phyloP scores from a whole-genome alignment of 2,888 invertebrate species.

The Balanococcus diminutus region DNA sequence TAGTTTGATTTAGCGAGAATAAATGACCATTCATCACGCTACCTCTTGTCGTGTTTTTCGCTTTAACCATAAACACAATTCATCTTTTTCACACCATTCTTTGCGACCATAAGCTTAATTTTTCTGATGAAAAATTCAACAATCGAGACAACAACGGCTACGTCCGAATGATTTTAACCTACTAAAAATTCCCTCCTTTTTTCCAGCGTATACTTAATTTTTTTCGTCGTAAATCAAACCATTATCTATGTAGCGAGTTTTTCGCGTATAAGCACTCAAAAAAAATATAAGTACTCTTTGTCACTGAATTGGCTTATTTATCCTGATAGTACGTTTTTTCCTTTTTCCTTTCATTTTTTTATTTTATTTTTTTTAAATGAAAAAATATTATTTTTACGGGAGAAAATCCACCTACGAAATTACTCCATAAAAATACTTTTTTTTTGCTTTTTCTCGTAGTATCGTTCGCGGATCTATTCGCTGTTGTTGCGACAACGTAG shows the following conservation, averaged over 20 bases:
- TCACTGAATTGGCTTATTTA: background rate
- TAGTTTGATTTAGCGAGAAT: background rate
- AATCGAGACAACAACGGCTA: background rate
- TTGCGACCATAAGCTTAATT: background rate
- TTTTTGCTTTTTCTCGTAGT: background rate
- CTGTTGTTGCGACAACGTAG: background rate
- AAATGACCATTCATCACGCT: background rate
- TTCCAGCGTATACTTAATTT: background rate
- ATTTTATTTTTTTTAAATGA: background rate
- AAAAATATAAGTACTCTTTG: background rate
- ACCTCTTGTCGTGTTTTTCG: background rate
- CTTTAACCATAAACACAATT: background rate
- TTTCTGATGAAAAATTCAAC: background rate
- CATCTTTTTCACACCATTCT: background rate
- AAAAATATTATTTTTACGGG: slow-evolving; percentile 2
- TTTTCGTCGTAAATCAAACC: slow-evolving; percentile 6
- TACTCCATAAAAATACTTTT: slow-evolving; percentile 14
- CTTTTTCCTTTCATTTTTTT: background rate
- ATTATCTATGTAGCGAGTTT: slow-evolving; percentile 19
- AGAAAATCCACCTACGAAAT: slow-evolving; percentile 14
- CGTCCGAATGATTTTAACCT: background rate
- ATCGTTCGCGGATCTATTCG: slow-evolving; percentile 10
- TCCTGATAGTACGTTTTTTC: background rate
- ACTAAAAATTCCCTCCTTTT: background rate
- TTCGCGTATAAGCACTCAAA: background rate